phyloP scores from a whole-genome alignment of 2,797 vertebrate species.

The Lophotriccus pileatus region DNA sequence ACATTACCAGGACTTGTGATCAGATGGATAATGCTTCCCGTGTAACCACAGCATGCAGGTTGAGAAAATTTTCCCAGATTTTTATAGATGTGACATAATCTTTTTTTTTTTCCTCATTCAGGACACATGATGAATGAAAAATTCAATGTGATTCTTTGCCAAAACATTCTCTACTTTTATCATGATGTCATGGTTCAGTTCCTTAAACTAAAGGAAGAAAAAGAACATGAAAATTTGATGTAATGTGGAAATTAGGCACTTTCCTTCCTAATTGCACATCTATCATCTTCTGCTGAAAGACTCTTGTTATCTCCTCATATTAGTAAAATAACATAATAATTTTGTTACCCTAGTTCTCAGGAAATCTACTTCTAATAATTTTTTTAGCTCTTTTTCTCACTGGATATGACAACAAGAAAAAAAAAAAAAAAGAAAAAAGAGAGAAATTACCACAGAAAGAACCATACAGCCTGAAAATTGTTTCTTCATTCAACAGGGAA shows the following conservation, averaged over 20 bases:
- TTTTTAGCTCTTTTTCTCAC: not conserved
- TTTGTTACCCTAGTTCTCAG: not conserved
- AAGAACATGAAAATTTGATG: not conserved
- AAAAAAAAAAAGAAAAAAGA: not conserved
- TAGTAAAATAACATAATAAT: slow-evolving; percentile 1
- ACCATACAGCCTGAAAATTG: not conserved
- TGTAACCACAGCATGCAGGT: not conserved
- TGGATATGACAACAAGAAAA: not conserved
- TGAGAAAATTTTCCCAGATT: not conserved
- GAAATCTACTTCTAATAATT: not conserved
- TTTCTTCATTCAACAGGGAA: not conserved
- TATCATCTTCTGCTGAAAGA: not conserved
- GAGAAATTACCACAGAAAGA: not conserved
- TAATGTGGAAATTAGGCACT: not conserved
- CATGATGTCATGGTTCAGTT: not conserved
- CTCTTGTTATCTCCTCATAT: not conserved
- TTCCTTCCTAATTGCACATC: not conserved
- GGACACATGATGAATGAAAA: not conserved
- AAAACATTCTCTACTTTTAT: not conserved
- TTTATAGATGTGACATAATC: not conserved
- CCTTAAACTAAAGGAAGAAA: not conserved
- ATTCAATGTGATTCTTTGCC: not conserved
- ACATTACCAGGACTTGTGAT: not conserved
- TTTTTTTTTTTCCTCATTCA: not conserved
- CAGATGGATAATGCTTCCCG: not conserved